Percentiles rank a stretch among this genome's conserved stretches.
Evolutionary conservation across 2,113 vertebrate genomes (phyloP).

Genomic region (Vicugna pacos): DNA sequence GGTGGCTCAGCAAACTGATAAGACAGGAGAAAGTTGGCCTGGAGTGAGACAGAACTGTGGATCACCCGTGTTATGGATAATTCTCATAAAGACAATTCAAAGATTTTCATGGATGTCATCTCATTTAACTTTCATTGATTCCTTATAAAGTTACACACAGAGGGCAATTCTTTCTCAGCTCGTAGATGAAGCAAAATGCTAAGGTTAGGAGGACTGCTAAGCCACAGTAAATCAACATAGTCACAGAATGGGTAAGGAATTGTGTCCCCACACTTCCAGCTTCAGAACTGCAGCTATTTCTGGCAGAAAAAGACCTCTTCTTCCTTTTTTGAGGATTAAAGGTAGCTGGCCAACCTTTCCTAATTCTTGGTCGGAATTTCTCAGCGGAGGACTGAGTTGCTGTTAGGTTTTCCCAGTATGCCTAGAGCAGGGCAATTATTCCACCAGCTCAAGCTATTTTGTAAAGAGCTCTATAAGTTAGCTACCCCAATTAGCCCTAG

Average conservation of each 20-base stretch:
- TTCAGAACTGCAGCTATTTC: neutral
- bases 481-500: neutral
- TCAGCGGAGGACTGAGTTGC: neutral
- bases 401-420: neutral
- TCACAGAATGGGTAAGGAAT: neutral
- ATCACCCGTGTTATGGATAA: neutral
- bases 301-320: neutral
- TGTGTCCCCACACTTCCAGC: neutral
- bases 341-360: neutral
- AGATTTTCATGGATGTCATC: neutral
- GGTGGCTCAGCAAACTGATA: neutral
- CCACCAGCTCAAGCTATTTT: neutral
- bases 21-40: neutral
- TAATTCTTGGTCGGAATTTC: neutral
- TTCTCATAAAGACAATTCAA: neutral
- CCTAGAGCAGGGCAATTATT: neutral
- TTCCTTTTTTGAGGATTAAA: neutral
- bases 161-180: neutral
- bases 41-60: neutral
- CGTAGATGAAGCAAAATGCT: neutral
- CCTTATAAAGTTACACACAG: neutral
- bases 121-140: neutral
- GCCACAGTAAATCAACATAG: neutral
- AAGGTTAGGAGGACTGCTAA: neutral
- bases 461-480: neutral